Percentiles rank a stretch among this genome's conserved stretches.
Conservation (phyloP, 2,113 vertebrate genomes). For the Motacilla alba region DNA sequence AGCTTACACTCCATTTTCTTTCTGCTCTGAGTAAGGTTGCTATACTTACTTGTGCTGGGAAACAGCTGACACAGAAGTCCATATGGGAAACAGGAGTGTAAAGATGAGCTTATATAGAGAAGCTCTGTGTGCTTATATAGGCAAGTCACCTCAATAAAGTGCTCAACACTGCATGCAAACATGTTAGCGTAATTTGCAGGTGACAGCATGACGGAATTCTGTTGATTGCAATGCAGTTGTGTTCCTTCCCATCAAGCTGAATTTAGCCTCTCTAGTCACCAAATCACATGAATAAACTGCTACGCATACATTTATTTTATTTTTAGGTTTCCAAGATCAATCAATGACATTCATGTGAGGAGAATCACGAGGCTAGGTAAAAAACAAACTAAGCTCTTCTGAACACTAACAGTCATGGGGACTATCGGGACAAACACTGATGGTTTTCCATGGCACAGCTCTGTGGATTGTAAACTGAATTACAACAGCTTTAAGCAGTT, state of each 20-base stretch:
- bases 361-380: background rate
- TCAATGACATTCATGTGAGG: slow-evolving; percentile 17
- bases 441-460: background rate
- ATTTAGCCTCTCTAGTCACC: slow-evolving; percentile 27
- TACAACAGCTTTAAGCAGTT: background rate
- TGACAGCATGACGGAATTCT: background rate
- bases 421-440: background rate
- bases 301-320: slow-evolving; percentile 17
- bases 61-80: background rate
- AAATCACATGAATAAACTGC: slow-evolving; percentile 15
- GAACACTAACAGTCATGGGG: background rate
- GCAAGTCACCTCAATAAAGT: background rate
- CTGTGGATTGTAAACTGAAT: background rate
- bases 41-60: background rate
- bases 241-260: slow-evolving; percentile 5
- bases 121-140: background rate
- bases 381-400: background rate
- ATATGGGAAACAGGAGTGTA: background rate
- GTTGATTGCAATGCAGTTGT: slow-evolving; percentile 5
- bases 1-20: background rate
- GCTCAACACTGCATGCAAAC: background rate
- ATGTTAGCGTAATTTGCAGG: background rate
- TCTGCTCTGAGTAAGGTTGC: background rate
- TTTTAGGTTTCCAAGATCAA: slow-evolving; percentile 40
- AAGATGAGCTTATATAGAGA: background rate